Evolutionary conservation across 2,888 invertebrate genomes (phyloP).

Genomic region (Pediacus dermestoides): DNA sequence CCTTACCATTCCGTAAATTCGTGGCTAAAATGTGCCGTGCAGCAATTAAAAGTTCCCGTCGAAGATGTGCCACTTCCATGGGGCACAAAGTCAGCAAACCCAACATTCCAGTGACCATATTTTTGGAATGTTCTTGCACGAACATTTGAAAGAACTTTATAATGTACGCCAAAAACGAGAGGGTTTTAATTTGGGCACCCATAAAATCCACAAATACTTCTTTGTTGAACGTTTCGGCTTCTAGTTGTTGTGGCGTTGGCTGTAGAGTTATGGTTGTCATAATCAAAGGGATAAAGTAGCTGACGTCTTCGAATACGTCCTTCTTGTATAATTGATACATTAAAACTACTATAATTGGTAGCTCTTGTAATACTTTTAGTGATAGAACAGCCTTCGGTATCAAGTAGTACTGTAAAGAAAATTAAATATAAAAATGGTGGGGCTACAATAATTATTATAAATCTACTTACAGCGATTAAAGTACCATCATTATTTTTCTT

Average conservation of each 20-base stretch:
- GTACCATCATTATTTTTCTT: slow-evolving; percentile 75
- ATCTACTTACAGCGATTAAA: slow-evolving; percentile 66
- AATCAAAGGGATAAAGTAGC: slow-evolving; percentile 92
- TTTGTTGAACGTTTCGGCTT: slow-evolving; percentile 82
- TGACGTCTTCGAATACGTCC: slow-evolving; percentile 90
- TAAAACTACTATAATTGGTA: slow-evolving; percentile 94
- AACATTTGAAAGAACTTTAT: slow-evolving; percentile 81
- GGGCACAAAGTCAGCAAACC: slow-evolving; percentile 87
- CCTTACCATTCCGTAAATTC: slow-evolving; percentile 80
- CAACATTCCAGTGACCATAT: slow-evolving; percentile 90
- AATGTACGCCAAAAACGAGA: slow-evolving; percentile 95
- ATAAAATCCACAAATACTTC: slow-evolving; percentile 99
- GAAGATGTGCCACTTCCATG: slow-evolving; percentile 89
- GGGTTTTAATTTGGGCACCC: slow-evolving; percentile 96
- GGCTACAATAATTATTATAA: slow-evolving; percentile 3
- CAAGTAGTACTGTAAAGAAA: slow-evolving; percentile 73
- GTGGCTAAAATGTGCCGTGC: slow-evolving; percentile 94
- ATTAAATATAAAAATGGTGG: slow-evolving; percentile 7
- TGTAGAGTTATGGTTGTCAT: slow-evolving; percentile 93
- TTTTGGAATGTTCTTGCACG: slow-evolving; percentile 72
- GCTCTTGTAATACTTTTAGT: slow-evolving; percentile 92
- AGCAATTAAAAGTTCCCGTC: slow-evolving; percentile 92
- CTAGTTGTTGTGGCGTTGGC: slow-evolving; percentile 77
- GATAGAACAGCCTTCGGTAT: slow-evolving; percentile 92
- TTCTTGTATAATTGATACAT: slow-evolving; percentile 98